A percentile compares a stretch with the other conserved stretches of the same genome.
Conservation (phyloP, 2,888 invertebrate genomes). For the Coremacera marginata region DNA sequence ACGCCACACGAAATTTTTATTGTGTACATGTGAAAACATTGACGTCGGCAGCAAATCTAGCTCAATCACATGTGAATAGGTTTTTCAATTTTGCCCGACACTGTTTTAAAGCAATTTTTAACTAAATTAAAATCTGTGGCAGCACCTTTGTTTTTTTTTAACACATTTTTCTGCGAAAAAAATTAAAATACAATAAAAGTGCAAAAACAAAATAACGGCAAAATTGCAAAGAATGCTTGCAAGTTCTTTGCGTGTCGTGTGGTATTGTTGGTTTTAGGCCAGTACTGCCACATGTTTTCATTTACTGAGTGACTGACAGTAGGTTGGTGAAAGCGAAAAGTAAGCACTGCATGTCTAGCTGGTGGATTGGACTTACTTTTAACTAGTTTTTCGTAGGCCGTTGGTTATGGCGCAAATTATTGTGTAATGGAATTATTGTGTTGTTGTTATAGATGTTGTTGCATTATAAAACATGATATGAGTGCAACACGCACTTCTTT, state of each 20-base stretch:
- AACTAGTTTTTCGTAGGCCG: not conserved
- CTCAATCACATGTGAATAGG: too few species aligned
- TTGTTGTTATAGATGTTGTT: slow-evolving; percentile 18
- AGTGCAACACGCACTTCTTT: not conserved
- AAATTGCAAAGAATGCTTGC: not conserved
- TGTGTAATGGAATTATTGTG: slow-evolving; percentile 30
- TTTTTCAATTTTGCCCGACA: too few species aligned
- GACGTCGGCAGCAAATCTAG: too few species aligned
- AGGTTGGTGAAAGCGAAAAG: slow-evolving; percentile 26
- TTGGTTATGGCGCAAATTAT: slow-evolving; percentile 5
- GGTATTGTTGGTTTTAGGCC: not conserved
- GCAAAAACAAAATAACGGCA: not conserved
- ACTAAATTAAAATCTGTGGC: slow-evolving; percentile 31
- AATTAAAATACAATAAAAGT: slow-evolving; percentile 1
- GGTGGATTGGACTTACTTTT: too few species aligned
- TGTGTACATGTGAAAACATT: too few species aligned
- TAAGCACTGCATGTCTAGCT: not conserved
- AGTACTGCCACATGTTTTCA: slow-evolving; percentile 29
- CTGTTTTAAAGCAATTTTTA: slow-evolving; percentile 14
- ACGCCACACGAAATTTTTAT: too few species aligned
- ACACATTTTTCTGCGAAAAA: slow-evolving; percentile 24
- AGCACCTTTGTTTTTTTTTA: slow-evolving; percentile 5
- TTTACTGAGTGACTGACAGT: not conserved
- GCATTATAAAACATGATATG: not conserved
- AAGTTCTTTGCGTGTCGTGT: slow-evolving; percentile 12